These are phyloP conservation scores for Paralichthys olivaceus DNA, from an alignment of 2,113 vertebrate genomes.

Conservation along the genomic window DNA sequence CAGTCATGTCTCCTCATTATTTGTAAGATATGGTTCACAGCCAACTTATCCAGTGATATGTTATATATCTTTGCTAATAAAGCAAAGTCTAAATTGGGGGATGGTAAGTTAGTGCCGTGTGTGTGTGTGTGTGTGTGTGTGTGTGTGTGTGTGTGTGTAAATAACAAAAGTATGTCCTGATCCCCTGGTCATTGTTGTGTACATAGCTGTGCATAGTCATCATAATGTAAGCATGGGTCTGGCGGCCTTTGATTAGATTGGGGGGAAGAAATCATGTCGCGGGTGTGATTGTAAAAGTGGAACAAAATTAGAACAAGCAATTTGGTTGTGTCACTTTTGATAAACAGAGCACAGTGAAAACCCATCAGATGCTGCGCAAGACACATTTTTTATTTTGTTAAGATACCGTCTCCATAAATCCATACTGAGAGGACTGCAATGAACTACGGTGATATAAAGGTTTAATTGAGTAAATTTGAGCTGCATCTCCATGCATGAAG, in stretches of 20 bases:
- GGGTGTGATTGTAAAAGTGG: slow-evolving; percentile 15
- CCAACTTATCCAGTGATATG: not conserved
- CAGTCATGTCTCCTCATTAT: not conserved
- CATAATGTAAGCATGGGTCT: slow-evolving; percentile 41
- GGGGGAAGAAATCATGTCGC: slow-evolving; percentile 15
- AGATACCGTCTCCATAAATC: too few species aligned
- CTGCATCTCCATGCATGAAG: not conserved
- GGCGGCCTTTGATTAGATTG: slow-evolving; percentile 68
- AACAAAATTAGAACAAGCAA: slow-evolving; percentile 54
- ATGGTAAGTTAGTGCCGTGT: too few species aligned
- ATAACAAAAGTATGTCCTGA: not conserved
- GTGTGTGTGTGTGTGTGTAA: slow-evolving; percentile 22
- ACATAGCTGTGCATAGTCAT: slow-evolving; percentile 49
- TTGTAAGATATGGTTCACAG: not conserved
- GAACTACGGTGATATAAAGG: not conserved
- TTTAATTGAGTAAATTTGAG: not conserved
- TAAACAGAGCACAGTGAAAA: not conserved
- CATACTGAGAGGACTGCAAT: not conserved
- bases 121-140: not conserved
- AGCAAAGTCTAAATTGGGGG: not conserved
- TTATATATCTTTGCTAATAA: not conserved
- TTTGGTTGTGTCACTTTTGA: slow-evolving; percentile 29
- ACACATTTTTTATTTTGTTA: not conserved
- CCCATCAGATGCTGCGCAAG: not conserved
- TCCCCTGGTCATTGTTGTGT: slow-evolving; percentile 13